Conservation (phyloP, 2,113 vertebrate species). For the Hirundichthys speculiger region DNA sequence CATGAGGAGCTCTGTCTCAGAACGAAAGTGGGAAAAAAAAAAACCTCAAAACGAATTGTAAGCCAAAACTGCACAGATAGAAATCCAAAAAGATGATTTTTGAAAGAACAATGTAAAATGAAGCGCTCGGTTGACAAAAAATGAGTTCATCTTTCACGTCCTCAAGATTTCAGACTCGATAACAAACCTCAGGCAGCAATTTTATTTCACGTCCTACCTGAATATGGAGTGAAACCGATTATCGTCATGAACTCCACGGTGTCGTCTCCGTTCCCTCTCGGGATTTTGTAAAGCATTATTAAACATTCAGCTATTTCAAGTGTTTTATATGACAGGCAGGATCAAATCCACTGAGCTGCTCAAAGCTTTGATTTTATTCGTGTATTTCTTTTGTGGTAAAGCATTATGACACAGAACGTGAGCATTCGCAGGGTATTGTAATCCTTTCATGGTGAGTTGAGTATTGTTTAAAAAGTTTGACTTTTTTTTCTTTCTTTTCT, state of each 20-base stretch:
- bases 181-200: conserved; percentile 67
- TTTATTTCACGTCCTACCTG: conserved; percentile 52
- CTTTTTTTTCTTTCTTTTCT: conserved; percentile 57
- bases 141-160: conserved; percentile 24
- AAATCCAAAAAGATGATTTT: conserved; percentile 34
- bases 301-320: conserved; percentile 60
- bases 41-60: not conserved
- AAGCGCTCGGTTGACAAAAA: conserved; percentile 25
- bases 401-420: conserved; percentile 68
- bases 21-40: conserved; percentile 24
- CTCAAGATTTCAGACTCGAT: conserved; percentile 39
- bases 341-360: conserved; percentile 61
- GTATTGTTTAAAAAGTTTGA: conserved; percentile 65
- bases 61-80: too few species aligned
- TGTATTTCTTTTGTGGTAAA: conserved; percentile 74
- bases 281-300: conserved; percentile 68
- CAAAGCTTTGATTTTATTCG: conserved; percentile 69
- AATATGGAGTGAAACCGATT: conserved; percentile 43
- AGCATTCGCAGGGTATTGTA: conserved; percentile 78
- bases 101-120: conserved; percentile 19
- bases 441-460: conserved; percentile 75
- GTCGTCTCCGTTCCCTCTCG: conserved; percentile 64
- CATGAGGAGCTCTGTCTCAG: conserved; percentile 47
- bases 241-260: conserved; percentile 48
- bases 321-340: conserved; percentile 61